Conservation (phyloP, 2,113 vertebrate genomes). For the Sakesphorus luctuosus region DNA sequence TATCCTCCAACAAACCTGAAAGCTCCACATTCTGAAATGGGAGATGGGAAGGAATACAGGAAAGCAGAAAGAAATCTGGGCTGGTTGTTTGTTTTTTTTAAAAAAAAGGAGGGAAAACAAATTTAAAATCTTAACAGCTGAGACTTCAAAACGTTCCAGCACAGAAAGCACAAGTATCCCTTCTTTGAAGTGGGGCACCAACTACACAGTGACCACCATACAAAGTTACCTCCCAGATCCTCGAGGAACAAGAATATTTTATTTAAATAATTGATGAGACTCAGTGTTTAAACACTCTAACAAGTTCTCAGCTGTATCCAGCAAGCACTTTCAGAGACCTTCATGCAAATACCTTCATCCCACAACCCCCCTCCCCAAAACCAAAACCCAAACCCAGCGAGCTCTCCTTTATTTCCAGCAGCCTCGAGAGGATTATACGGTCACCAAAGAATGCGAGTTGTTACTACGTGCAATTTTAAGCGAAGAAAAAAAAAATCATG, state of each 20-base stretch:
- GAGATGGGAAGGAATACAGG: background rate
- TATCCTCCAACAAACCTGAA: background rate
- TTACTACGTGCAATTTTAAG: background rate
- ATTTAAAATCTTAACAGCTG: background rate
- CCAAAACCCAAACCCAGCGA: background rate
- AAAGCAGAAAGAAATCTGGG: background rate
- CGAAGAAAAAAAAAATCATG: fast-evolving
- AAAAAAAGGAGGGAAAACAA: fast-evolving
- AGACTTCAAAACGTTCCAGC: background rate
- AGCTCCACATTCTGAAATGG: background rate
- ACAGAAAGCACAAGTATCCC: background rate
- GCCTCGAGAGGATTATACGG: background rate
- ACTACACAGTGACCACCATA: background rate
- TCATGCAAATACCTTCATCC: background rate
- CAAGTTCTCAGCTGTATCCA: background rate
- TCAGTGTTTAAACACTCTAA: background rate
- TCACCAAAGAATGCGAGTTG: background rate
- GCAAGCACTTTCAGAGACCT: background rate
- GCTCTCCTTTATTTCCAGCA: background rate
- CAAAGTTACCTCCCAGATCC: background rate
- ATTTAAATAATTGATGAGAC: background rate
- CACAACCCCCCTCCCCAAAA: background rate
- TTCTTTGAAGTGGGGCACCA: background rate
- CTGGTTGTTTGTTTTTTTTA: background rate
- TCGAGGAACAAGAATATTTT: background rate